Evolutionary conservation across 1,140 invertebrate species (phyloP).

Genomic region (Radopholus similis): DNA sequence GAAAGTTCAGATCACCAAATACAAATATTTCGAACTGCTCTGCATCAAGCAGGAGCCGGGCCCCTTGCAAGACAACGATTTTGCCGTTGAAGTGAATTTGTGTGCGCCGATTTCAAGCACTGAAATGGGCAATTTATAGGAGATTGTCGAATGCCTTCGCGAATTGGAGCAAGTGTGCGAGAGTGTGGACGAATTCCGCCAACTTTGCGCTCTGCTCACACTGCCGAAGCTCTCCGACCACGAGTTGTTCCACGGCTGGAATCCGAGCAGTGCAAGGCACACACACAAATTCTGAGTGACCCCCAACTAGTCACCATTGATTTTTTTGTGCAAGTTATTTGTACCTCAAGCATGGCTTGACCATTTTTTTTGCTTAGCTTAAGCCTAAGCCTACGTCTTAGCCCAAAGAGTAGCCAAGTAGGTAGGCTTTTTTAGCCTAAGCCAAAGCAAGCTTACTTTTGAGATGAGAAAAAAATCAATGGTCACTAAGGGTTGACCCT

Average conservation of each 20-base stretch:
- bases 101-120: conserved; percentile 2
- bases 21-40: conserved; percentile 87
- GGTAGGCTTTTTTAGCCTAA: too few relatives aligned
- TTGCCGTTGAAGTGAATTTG: conserved; percentile 72
- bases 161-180: conserved; percentile 82
- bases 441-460: too few relatives aligned
- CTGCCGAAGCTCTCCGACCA: conserved; percentile 83
- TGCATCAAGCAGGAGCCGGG: conserved; percentile 84
- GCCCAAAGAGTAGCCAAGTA: too few relatives aligned
- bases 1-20: conserved; percentile 72
- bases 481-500: too few relatives aligned
- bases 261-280: conserved; percentile 78
- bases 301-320: too few relatives aligned
- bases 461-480: too few relatives aligned
- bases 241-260: conserved; percentile 81
- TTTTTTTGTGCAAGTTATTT: too few relatives aligned
- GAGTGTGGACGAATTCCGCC: conserved; percentile 87
- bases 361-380: too few relatives aligned
- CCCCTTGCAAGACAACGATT: conserved; percentile 73
- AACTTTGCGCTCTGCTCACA: conserved; percentile 83
- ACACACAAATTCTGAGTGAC: conserved; percentile 55
- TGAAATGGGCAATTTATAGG: conserved; percentile 60
- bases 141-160: conserved; percentile 80
- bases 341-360: too few relatives aligned
- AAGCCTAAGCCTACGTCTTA: too few relatives aligned